Evolutionary conservation across 30 jellyfish, hydroid and myxozoan genomes (phyloP).

Genomic region (Aurelia sp.): DNA sequence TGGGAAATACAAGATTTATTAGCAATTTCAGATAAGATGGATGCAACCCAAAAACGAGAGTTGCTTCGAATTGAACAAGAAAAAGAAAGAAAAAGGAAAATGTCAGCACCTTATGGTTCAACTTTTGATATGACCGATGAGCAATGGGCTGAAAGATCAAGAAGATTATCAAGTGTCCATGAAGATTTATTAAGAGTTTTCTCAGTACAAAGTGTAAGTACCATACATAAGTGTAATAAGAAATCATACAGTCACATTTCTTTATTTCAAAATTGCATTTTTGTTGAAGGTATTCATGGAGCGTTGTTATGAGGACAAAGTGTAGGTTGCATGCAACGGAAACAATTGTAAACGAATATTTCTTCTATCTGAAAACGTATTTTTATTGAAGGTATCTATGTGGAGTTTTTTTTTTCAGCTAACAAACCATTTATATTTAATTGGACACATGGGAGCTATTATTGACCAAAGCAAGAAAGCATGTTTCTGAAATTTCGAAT

Average conservation of each 20-base stretch:
- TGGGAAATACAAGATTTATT: slow-evolving; percentile 44
- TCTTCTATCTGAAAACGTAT: no score
- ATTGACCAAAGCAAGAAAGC: not conserved
- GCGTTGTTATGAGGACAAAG: no score
- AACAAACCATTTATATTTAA: no score
- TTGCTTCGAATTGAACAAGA: slow-evolving; percentile 25
- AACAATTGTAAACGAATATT: no score
- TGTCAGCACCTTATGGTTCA: slow-evolving; percentile 60
- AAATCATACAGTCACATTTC: not conserved
- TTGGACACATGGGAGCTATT: not conserved
- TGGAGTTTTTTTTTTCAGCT: no score
- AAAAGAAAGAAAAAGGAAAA: slow-evolving; percentile 38
- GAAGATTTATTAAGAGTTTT: slow-evolving; percentile 57
- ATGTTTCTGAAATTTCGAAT: not conserved
- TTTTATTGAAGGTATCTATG: no score
- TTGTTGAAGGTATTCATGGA: not conserved
- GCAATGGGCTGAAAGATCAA: slow-evolving; percentile 28
- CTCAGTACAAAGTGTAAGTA: slow-evolving; percentile 44
- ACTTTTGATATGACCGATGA: slow-evolving; percentile 45
- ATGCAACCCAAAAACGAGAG: not conserved
- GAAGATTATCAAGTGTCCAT: slow-evolving; percentile 51
- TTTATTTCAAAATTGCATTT: not conserved
- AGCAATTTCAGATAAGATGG: slow-evolving; percentile 10
- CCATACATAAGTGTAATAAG: no score
- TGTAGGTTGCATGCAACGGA: no score